Conservation (phyloP, 1,140 invertebrate genomes). For the Apis florea region DNA sequence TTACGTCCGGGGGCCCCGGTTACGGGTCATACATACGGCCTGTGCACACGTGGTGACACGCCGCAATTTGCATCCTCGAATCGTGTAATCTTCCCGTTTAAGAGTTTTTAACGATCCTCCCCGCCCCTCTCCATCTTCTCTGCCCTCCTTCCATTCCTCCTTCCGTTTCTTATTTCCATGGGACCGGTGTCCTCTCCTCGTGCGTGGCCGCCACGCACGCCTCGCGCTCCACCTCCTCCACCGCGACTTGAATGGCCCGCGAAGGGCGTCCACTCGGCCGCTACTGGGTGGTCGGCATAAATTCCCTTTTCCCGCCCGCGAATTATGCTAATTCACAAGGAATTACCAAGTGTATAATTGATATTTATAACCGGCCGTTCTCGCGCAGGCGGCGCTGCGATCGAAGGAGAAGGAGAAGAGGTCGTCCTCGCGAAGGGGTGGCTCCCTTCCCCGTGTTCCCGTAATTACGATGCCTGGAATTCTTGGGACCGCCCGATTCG, state of each 20-base stretch:
- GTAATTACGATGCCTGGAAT: constrained; percentile 29
- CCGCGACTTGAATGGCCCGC: constrained; percentile 30
- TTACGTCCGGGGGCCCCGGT: constrained; percentile 47
- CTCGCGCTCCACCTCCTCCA: constrained; percentile 41
- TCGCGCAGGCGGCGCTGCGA: background rate
- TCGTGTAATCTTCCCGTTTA: constrained; percentile 74
- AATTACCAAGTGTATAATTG: constrained; percentile 77
- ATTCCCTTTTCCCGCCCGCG: constrained; percentile 68
- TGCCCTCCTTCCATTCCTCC: background rate
- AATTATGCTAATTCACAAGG: constrained; percentile 77
- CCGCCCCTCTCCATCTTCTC: constrained; percentile 26
- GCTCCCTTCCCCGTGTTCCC: constrained; percentile 22
- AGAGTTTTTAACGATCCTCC: constrained; percentile 71
- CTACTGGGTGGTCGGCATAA: constrained; percentile 76
- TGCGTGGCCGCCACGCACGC: constrained; percentile 47
- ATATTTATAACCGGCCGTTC: constrained; percentile 72
- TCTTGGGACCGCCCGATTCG: constrained; percentile 15
- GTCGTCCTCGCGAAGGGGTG: constrained; percentile 14
- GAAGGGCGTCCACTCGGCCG: constrained; percentile 43
- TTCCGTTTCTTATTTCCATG: background rate
- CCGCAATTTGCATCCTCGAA: constrained; percentile 74
- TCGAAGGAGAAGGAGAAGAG: background rate
- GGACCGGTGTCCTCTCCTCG: constrained; percentile 15
- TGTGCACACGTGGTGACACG: constrained; percentile 71
- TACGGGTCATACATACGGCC: constrained; percentile 68